Conservation (phyloP, 2,113 vertebrate species). For the Pantherophis guttatus region DNA sequence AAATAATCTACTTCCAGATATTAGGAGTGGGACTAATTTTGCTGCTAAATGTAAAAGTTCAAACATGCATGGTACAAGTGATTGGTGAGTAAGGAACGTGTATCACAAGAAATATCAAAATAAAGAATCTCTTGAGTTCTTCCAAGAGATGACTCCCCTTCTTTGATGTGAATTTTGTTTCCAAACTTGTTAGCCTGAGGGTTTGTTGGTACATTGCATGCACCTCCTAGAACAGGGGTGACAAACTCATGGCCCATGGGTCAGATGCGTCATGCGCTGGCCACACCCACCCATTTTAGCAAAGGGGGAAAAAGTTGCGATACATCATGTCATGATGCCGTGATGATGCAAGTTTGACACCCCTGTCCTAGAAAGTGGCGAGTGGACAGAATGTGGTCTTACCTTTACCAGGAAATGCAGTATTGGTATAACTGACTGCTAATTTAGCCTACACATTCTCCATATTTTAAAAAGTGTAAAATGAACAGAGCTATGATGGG, state of each 20-base stretch:
- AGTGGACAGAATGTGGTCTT: neutral
- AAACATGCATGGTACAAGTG: neutral
- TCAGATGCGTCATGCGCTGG: too few relatives aligned
- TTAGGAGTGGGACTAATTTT: neutral
- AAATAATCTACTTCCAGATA: conserved; percentile 11
- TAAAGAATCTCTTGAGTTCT: neutral
- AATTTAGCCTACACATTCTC: neutral
- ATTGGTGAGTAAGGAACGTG: neutral
- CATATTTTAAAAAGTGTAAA: neutral
- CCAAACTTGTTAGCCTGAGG: neutral
- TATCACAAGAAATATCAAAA: neutral
- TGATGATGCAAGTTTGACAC: too few relatives aligned
- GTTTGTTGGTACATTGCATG: neutral
- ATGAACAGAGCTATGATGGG: neutral
- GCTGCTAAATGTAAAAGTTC: neutral
- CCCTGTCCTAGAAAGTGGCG: neutral
- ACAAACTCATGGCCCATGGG: too few relatives aligned
- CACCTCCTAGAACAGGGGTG: neutral
- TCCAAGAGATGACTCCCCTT: neutral
- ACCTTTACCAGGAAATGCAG: neutral
- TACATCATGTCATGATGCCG: too few relatives aligned
- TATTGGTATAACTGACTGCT: neutral
- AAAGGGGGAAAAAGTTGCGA: too few relatives aligned
- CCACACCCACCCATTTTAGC: too few relatives aligned
- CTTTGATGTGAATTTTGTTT: too few relatives aligned